Percentiles rank a stretch among this genome's conserved stretches.
These are phyloP conservation scores for Brachionus plicatilis DNA, from an alignment of 1,140 invertebrate genomes.

Conservation along the genomic window DNA sequence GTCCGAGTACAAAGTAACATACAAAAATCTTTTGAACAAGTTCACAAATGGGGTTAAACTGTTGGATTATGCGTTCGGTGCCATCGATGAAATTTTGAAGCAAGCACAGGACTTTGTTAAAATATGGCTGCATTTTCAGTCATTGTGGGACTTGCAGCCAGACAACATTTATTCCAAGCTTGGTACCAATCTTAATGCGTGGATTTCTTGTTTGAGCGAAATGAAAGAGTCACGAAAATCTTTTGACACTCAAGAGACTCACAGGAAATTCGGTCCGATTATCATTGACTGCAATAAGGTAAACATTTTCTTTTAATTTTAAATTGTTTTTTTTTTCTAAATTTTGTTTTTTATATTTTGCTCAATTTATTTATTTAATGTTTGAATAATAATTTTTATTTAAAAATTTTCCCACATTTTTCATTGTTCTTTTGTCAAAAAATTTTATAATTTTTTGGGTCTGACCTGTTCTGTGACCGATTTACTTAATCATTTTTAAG, in stretches of 20 bases:
- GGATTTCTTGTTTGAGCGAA: constrained; percentile 95
- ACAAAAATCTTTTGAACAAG: constrained; percentile 83
- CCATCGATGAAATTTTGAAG: constrained; percentile 81
- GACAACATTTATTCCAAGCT: constrained; percentile 86
- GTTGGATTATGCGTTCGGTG: constrained; percentile 78
- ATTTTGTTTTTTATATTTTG: neutral
- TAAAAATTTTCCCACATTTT: too few relatives aligned
- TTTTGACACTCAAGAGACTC: constrained; percentile 95
- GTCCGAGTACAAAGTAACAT: constrained; percentile 73
- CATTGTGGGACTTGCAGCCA: constrained; percentile 94
- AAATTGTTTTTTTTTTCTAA: neutral
- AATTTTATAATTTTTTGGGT: too few relatives aligned
- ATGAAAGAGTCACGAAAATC: constrained; percentile 91
- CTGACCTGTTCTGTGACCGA: too few relatives aligned
- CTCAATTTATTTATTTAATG: too few relatives aligned
- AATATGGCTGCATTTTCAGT: constrained; percentile 69
- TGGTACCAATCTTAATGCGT: constrained; percentile 83
- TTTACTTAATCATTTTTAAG: too few relatives aligned
- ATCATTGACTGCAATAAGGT: constrained; percentile 69
- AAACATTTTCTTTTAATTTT: neutral
- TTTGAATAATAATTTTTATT: too few relatives aligned
- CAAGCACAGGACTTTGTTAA: constrained; percentile 80
- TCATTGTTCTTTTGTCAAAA: too few relatives aligned
- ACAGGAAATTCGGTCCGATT: constrained; percentile 91
- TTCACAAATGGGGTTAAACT: constrained; percentile 70